A percentile compares a stretch with the other conserved stretches of the same genome.
These are phyloP conservation scores for Hapalemur alaotrensis DNA, from an alignment of 2,797 vertebrate species.

Conservation along the genomic window DNA sequence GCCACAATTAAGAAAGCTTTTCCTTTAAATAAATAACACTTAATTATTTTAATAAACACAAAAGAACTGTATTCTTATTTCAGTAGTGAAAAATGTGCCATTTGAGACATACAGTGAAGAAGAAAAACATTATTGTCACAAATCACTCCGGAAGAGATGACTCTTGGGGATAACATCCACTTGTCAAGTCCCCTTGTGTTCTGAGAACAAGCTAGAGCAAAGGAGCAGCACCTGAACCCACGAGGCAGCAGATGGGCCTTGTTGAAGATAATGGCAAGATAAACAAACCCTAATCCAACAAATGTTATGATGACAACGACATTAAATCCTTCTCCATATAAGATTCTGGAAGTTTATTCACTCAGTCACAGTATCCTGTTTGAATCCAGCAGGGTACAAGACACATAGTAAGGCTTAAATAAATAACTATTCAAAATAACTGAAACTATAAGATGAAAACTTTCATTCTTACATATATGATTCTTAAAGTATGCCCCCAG, in stretches of 20 bases:
- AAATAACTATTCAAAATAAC: background rate
- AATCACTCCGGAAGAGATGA: background rate
- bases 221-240: background rate
- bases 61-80: background rate
- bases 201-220: background rate
- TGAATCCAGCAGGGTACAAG: background rate
- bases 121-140: background rate
- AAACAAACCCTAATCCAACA: background rate
- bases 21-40: background rate
- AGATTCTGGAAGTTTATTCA: background rate
- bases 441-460: background rate
- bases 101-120: background rate
- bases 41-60: constrained; percentile 23
- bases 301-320: background rate
- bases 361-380: background rate
- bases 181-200: background rate
- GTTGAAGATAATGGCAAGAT: background rate
- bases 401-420: background rate
- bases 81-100: background rate
- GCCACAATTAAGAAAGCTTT: background rate
- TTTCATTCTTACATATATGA: background rate
- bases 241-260: background rate
- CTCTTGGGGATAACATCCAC: background rate
- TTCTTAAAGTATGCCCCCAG: background rate
- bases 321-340: background rate